These are phyloP conservation scores for Rhinogobius similis DNA, from an alignment of 2,113 vertebrate species.

Conservation along the genomic window DNA sequence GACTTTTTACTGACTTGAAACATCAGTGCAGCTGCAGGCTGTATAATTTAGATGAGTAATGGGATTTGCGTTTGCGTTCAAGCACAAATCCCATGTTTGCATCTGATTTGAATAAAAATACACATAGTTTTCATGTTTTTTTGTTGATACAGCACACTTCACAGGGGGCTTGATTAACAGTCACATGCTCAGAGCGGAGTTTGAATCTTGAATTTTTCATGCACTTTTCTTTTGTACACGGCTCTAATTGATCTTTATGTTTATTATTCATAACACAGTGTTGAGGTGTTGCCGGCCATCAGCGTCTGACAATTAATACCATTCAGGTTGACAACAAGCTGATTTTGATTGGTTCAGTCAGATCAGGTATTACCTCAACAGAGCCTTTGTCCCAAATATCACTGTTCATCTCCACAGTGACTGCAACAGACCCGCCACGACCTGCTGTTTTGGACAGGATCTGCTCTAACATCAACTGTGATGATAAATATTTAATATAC, in stretches of 20 bases:
- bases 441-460: too few relatives aligned
- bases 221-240: slow-evolving; percentile 37
- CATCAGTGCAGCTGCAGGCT: neutral
- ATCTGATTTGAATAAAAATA: slow-evolving; percentile 2
- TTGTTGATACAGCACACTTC: neutral
- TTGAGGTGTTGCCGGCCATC: slow-evolving; percentile 14
- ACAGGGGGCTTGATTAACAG: neutral
- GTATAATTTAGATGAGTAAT: neutral
- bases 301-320: slow-evolving; percentile 20
- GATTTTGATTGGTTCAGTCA: neutral
- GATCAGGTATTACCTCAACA: neutral
- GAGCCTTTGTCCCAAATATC: too few relatives aligned
- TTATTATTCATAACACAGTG: slow-evolving; percentile 52
- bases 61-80: neutral
- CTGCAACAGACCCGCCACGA: too few relatives aligned
- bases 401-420: too few relatives aligned
- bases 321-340: neutral
- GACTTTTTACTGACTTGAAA: neutral
- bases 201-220: slow-evolving; percentile 28
- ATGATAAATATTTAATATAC: too few relatives aligned
- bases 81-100: slow-evolving; percentile 1
- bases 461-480: too few relatives aligned
- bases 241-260: slow-evolving; percentile 40
- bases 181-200: neutral
- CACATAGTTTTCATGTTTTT: neutral